Conservation (phyloP, 2,797 vertebrate species). For the Scyliorhinus canicula region DNA sequence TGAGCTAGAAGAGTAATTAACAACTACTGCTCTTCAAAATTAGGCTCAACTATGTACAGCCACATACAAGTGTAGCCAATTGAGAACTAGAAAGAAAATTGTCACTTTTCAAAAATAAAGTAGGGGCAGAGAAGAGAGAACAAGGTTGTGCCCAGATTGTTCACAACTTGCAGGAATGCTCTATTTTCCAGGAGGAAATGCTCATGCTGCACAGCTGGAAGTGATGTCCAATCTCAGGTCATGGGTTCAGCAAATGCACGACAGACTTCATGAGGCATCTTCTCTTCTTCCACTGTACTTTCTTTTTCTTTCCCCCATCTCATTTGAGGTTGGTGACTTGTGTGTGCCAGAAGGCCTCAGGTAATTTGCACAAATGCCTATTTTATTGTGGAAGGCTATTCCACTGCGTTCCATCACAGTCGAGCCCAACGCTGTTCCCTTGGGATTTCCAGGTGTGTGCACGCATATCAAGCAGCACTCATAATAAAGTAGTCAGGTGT, state of each 20-base stretch:
- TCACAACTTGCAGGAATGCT: not conserved
- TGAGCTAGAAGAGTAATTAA: not conserved
- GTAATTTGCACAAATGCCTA: not conserved
- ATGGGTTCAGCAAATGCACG: not conserved
- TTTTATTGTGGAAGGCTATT: not conserved
- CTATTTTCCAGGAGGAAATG: not conserved
- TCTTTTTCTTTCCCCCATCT: not conserved
- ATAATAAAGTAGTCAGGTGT: not conserved
- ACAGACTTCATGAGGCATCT: not conserved
- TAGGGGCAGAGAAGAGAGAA: not conserved
- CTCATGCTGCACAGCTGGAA: not conserved
- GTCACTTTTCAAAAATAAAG: not conserved
- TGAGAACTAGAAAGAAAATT: not conserved
- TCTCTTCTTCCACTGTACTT: not conserved
- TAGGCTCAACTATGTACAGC: not conserved
- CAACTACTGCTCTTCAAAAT: not conserved
- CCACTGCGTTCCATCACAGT: not conserved
- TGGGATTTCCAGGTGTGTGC: not conserved
- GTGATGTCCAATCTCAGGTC: not conserved
- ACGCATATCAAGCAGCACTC: not conserved
- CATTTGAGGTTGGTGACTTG: not conserved
- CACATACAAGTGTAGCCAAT: not conserved
- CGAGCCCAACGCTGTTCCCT: not conserved
- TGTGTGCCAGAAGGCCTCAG: not conserved
- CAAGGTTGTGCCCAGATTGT: not conserved